These are phyloP conservation scores for Drosophila sulfurigaster DNA, from an alignment of 1,140 invertebrate genomes.

Conservation along the genomic window DNA sequence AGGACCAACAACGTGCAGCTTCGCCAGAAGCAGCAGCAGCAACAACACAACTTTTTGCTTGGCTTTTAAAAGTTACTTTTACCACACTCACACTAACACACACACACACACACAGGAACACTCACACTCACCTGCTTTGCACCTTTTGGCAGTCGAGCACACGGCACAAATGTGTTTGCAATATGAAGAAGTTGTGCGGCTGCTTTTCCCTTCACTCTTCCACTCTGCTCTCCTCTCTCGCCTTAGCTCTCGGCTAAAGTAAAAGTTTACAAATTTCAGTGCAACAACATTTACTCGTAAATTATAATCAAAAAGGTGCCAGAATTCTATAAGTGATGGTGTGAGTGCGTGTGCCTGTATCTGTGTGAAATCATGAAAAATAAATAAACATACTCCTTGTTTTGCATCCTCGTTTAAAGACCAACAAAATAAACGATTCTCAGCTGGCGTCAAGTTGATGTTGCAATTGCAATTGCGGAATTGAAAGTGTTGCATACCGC, in stretches of 20 bases:
- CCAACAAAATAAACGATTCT: constrained; percentile 28
- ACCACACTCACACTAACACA: constrained; percentile 50
- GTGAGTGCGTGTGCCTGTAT: constrained; percentile 29
- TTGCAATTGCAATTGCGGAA: not conserved
- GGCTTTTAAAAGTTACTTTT: constrained; percentile 80
- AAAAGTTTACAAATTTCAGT: constrained; percentile 71
- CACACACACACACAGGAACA: constrained; percentile 21
- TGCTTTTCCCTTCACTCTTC: constrained; percentile 29
- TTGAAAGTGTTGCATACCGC: constrained; percentile 33
- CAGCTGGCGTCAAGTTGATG: not conserved
- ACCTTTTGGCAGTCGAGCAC: constrained; percentile 70
- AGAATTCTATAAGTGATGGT: constrained; percentile 50
- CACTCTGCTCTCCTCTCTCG: not conserved
- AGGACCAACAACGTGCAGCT: constrained; percentile 49
- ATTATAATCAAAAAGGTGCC: constrained; percentile 82
- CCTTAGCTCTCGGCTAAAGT: constrained; percentile 33
- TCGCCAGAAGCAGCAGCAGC: constrained; percentile 41
- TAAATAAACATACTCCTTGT: constrained; percentile 67
- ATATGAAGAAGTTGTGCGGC: constrained; percentile 75
- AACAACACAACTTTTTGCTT: constrained; percentile 74
- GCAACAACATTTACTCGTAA: constrained; percentile 79
- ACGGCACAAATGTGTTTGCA: constrained; percentile 77
- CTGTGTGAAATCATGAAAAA: constrained; percentile 65
- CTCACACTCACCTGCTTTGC: constrained; percentile 26
- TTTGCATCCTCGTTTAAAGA: constrained; percentile 62